phyloP scores from a whole-genome alignment of 1,140 invertebrate genomes.

The Amphibalanus amphitrite region DNA sequence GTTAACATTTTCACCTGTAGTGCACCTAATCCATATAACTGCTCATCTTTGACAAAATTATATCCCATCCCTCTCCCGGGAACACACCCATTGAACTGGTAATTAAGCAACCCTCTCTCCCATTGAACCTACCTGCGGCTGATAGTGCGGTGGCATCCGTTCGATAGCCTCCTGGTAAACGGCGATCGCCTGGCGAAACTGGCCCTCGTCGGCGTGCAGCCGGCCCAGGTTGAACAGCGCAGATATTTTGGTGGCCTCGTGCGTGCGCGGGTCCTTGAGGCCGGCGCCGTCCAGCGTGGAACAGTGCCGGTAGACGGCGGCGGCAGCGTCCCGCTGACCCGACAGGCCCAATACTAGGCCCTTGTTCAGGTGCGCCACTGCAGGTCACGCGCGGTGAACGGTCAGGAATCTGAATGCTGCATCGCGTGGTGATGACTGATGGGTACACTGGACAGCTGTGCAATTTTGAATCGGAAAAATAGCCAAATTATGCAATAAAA shows the following conservation, averaged over 20 bases:
- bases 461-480: too few relatives aligned
- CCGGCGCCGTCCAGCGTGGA: conserved; percentile 64
- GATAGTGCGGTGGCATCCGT: conserved; percentile 58
- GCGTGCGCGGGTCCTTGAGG: conserved; percentile 70
- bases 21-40: too few relatives aligned
- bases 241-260: conserved; percentile 74
- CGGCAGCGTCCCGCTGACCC: conserved; percentile 64
- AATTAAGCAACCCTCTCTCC: too few relatives aligned
- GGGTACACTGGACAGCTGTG: too few relatives aligned
- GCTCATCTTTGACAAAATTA: too few relatives aligned
- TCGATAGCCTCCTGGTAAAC: conserved; percentile 70
- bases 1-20: too few relatives aligned
- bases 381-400: too few relatives aligned
- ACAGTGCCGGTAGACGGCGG: conserved; percentile 58
- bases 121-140: conserved; percentile 44
- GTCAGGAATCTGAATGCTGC: too few relatives aligned
- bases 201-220: conserved; percentile 69
- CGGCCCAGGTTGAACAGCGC: conserved; percentile 79
- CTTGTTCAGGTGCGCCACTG: conserved; percentile 90
- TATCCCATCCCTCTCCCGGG: too few relatives aligned
- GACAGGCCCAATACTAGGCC: conserved; percentile 67
- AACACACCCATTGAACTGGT: too few relatives aligned
- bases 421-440: too few relatives aligned
- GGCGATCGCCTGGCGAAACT: conserved; percentile 62
- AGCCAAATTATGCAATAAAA: too few relatives aligned